A percentile compares a stretch with the other conserved stretches of the same genome.
Conservation (phyloP, 2,797 vertebrate genomes). For the Epinephelus awoara region DNA sequence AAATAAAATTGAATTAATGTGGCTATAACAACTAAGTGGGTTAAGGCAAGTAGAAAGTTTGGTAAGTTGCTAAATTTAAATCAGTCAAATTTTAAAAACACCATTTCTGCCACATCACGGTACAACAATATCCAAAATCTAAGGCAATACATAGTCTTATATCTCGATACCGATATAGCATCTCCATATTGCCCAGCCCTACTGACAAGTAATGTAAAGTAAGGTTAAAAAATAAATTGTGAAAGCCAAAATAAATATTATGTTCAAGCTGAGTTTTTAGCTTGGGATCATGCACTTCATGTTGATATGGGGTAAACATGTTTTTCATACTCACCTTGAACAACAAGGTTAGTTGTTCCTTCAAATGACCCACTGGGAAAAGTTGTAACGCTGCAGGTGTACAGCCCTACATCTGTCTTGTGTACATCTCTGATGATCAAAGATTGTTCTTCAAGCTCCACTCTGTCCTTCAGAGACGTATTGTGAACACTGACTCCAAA, state of each 20-base stretch:
- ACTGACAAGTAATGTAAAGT: too few species aligned
- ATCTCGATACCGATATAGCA: too few species aligned
- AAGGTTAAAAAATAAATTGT: background rate
- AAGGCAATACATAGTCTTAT: too few species aligned
- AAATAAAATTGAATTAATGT: too few species aligned
- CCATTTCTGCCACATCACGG: too few species aligned
- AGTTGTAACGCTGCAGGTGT: constrained; percentile 19
- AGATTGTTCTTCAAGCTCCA: constrained; percentile 10
- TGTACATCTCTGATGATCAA: constrained; percentile 54
- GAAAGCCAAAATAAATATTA: background rate
- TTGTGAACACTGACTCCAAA: fast-evolving
- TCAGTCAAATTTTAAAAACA: too few species aligned
- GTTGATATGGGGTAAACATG: background rate
- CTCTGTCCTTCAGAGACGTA: constrained; percentile 28
- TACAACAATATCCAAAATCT: too few species aligned
- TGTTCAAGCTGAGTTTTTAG: background rate
- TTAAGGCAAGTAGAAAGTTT: too few species aligned
- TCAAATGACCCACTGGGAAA: constrained; percentile 44
- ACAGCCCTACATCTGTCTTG: constrained; percentile 53
- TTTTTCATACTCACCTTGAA: constrained; percentile 51
- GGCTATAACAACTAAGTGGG: too few species aligned
- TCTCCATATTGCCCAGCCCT: too few species aligned
- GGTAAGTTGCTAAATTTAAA: too few species aligned
- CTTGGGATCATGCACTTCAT: background rate
- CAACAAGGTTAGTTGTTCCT: constrained; percentile 47